Percentiles rank a stretch among this genome's conserved stretches.
phyloP scores from a whole-genome alignment of 2,888 invertebrate genomes.

The Brenthis hecate region DNA sequence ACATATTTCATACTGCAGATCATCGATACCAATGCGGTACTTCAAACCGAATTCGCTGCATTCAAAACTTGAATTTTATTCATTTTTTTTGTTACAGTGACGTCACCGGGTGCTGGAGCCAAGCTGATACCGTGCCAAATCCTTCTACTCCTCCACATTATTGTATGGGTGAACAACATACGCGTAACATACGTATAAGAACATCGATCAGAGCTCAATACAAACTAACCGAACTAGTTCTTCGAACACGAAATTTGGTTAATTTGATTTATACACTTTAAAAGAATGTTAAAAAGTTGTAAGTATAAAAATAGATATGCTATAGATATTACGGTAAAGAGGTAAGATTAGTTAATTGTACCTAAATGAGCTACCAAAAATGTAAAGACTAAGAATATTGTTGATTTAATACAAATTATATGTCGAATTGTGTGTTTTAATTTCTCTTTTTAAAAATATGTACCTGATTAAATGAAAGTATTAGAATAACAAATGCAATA shows the following conservation, averaged over 20 bases:
- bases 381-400: constrained; percentile 80
- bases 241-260: background rate
- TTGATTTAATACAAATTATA: constrained; percentile 83
- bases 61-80: constrained; percentile 36
- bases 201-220: constrained; percentile 10
- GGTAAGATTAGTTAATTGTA: constrained; percentile 62
- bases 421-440: constrained; percentile 64
- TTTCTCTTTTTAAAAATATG: constrained; percentile 24
- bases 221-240: background rate
- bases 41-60: constrained; percentile 33
- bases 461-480: no score
- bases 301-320: constrained; percentile 51
- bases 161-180: constrained; percentile 72
- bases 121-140: constrained; percentile 68
- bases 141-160: constrained; percentile 61
- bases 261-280: background rate
- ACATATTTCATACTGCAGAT: constrained; percentile 29
- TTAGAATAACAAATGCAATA: no score
- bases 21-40: constrained; percentile 30
- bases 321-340: constrained; percentile 63
- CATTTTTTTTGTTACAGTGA: constrained; percentile 57
- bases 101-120: constrained; percentile 72
- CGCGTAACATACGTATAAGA: constrained; percentile 41
- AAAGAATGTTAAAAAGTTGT: constrained; percentile 24
- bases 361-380: constrained; percentile 79